Base-by-base conservation (phyloP, 2,113 vertebrate genomes). In the Trematocara stigmaticum region DNA sequence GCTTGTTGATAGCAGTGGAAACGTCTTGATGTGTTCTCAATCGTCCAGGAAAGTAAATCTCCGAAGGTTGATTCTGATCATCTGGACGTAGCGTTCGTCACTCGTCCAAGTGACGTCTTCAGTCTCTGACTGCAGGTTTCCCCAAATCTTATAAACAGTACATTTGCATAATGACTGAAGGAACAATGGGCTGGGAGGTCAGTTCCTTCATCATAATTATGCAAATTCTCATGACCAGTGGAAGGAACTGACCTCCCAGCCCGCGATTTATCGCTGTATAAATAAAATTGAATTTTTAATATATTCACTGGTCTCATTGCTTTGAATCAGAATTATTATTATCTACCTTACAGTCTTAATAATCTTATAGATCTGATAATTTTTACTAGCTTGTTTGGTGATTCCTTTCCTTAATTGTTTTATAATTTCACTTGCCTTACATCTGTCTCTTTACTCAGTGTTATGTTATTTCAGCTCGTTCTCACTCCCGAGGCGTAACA, bases 171-270 rank as follows among this genome's bases (percentile, higher is more conserved):
- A 55, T 26, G 1, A 26, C 53, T 26, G 53, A 0, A 12, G 20
- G 53, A 26, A 55, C 53, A 55, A 3, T 4, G 6, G 11, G 2
- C 53, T 55, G 10, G 0, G 53, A 2, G 20, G 20, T 26, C 20
- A 0, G 53, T 55, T 26, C 0, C 20, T 55, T 0, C 0, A 0
- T 55, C 53, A 26, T 26, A 0, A 55, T 26, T 26, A 55, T 26
- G 20, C 2, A 23, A 23, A n/a, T n/a, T n/a, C n/a, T 23, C 2
- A 23, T 23, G 2, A 12, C 0, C 20, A 53, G 51, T 20, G 51
- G 51, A 20, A 2, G 51, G 51, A 20, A 2, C 52, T 23, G 52
- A 55, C 23, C 52, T 55, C 52, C 52, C 20, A 55, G 6, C 10
- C 52, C 52, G 12, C 4, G 55, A 57, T 57, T 57, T 0, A 57